These are phyloP conservation scores for Ctenicera cuprea DNA, from an alignment of 2,888 invertebrate genomes.

Conservation along the genomic window DNA sequence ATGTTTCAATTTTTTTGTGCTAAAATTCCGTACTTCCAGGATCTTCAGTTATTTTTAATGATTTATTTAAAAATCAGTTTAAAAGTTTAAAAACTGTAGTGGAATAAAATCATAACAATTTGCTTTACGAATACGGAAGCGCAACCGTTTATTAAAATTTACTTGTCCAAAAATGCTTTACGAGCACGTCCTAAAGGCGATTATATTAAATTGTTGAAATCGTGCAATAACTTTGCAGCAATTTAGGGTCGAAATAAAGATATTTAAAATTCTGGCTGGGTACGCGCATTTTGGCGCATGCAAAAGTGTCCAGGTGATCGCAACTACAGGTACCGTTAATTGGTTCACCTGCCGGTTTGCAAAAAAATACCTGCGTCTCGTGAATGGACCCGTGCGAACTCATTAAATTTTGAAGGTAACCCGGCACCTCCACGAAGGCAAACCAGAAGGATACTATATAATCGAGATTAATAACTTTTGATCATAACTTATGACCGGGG, in stretches of 20 bases:
- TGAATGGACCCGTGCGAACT: constrained; percentile 30
- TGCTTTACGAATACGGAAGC: constrained; percentile 17
- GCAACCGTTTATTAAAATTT: constrained; percentile 9
- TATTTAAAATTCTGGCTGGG: constrained; percentile 33
- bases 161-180: constrained; percentile 2
- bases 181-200: constrained; percentile 4
- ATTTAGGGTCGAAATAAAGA: constrained; percentile 16
- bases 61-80: too few relatives aligned
- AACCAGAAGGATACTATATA: constrained; percentile 17
- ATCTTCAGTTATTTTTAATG: too few relatives aligned
- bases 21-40: too few relatives aligned
- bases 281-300: constrained; percentile 52
- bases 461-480: constrained; percentile 1
- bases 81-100: too few relatives aligned
- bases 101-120: too few relatives aligned
- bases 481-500: constrained; percentile 5
- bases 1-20: too few relatives aligned
- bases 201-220: constrained; percentile 10
- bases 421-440: constrained; percentile 20
- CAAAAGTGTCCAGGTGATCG: constrained; percentile 64
- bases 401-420: constrained; percentile 29
- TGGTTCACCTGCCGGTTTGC: constrained; percentile 63
- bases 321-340: constrained; percentile 69
- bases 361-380: constrained; percentile 23
- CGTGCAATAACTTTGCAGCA: constrained; percentile 17